A percentile compares a stretch with the other conserved stretches of the same genome.
phyloP scores from a whole-genome alignment of 2,888 invertebrate genomes.

The Parapristionchus giblindavisi region DNA sequence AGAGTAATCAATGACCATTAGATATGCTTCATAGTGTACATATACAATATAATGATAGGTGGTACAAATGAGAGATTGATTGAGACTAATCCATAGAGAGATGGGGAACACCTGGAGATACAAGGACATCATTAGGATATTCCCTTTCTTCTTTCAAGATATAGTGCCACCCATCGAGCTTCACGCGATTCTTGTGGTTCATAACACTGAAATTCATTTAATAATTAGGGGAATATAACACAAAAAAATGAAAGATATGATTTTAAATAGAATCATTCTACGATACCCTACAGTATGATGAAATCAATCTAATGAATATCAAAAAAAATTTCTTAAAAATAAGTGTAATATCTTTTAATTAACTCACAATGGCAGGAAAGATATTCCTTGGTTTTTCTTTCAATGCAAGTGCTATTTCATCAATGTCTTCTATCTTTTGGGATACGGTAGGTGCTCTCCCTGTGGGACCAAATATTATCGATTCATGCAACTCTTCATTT shows the following conservation, averaged over 20 bases:
- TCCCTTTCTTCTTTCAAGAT: constrained; percentile 12
- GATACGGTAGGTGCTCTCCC: background rate
- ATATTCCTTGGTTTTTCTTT: constrained; percentile 21
- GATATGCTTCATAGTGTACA: too few species aligned
- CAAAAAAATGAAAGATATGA: too few species aligned
- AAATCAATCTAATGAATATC: background rate
- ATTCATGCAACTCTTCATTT: constrained; percentile 27
- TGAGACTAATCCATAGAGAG: constrained; percentile 28
- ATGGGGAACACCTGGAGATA: constrained; percentile 26
- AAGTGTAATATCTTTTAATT: too few species aligned
- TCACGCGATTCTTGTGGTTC: background rate
- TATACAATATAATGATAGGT: too few species aligned
- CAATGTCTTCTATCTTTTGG: background rate
- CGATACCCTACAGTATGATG: background rate
- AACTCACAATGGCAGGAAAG: constrained; percentile 22
- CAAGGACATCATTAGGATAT: background rate
- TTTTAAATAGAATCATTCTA: too few species aligned
- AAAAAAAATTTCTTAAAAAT: background rate
- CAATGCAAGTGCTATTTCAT: constrained; percentile 6
- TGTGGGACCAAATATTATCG: constrained; percentile 33
- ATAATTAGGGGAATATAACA: too few species aligned
- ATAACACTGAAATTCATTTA: constrained; percentile 35
- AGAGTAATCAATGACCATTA: too few species aligned
- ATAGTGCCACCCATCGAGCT: constrained; percentile 31
- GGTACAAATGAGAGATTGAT: constrained; percentile 31